Conservation (phyloP, 2,113 vertebrate species). For the Stictonetta naevosa region DNA sequence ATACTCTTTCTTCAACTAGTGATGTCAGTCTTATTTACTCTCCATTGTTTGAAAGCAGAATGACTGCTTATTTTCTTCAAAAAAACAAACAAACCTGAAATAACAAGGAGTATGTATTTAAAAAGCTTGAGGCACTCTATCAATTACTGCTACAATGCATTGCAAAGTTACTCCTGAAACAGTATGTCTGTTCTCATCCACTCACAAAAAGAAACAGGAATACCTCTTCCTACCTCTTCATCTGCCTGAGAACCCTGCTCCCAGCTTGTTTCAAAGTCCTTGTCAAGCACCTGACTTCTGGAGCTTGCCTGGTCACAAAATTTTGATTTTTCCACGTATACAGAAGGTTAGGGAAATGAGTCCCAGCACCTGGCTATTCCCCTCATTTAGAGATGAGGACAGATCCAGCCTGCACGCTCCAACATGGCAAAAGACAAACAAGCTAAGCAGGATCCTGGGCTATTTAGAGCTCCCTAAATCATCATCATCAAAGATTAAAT, state of each 20-base stretch:
- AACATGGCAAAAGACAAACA: not conserved
- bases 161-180: slow-evolving; percentile 7
- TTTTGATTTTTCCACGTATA: not conserved
- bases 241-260: not conserved
- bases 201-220: not conserved
- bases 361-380: not conserved
- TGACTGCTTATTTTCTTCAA: slow-evolving; percentile 7
- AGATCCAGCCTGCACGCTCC: not conserved
- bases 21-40: slow-evolving; percentile 24
- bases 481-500: not conserved
- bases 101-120: not conserved
- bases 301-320: not conserved
- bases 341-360: not conserved
- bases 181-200: slow-evolving; percentile 12
- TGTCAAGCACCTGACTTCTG: not conserved
- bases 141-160: slow-evolving; percentile 11
- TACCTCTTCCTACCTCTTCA: not conserved
- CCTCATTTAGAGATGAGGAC: not conserved
- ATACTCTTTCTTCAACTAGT: not conserved
- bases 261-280: not conserved
- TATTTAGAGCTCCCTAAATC: not conserved
- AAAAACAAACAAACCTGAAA: not conserved
- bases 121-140: not conserved
- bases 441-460: not conserved
- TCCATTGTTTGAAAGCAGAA: not conserved